Conservation (phyloP, 2,113 vertebrate genomes). For the Zosterops japonicus region DNA sequence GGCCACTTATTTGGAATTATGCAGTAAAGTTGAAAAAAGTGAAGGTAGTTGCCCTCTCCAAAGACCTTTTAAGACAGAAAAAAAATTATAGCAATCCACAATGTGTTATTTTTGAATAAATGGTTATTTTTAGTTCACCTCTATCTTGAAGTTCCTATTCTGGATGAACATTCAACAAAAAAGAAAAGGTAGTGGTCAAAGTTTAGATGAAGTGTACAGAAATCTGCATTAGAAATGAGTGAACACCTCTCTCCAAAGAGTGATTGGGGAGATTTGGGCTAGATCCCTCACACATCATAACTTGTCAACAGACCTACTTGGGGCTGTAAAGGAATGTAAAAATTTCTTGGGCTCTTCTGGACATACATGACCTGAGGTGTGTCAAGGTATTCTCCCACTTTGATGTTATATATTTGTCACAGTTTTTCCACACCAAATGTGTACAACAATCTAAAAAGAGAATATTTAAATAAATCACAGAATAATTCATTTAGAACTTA, state of each 20-base stretch:
- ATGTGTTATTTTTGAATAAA: not conserved
- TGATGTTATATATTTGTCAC: not conserved
- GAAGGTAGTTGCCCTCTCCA: not conserved
- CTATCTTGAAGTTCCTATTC: not conserved
- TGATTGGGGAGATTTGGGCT: not conserved
- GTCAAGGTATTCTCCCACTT: not conserved
- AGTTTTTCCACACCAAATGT: not conserved
- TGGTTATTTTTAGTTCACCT: not conserved
- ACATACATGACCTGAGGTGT: not conserved
- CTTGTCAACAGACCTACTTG: not conserved
- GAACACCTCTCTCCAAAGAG: not conserved
- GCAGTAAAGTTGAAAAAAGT: not conserved
- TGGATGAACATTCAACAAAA: not conserved
- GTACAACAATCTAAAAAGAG: not conserved
- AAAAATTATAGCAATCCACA: not conserved
- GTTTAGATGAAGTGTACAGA: not conserved
- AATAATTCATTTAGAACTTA: not conserved
- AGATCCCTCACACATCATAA: not conserved
- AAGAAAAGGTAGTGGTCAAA: not conserved
- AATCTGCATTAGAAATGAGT: not conserved
- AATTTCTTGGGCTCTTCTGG: not conserved
- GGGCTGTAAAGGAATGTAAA: not conserved
- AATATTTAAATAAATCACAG: not conserved
- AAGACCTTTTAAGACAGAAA: not conserved
- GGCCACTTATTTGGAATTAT: not conserved